Evolutionary conservation across 2,888 invertebrate genomes (phyloP), one percentile per base, ranked within the genome.

Genomic region (Phalangium opilio): DNA sequence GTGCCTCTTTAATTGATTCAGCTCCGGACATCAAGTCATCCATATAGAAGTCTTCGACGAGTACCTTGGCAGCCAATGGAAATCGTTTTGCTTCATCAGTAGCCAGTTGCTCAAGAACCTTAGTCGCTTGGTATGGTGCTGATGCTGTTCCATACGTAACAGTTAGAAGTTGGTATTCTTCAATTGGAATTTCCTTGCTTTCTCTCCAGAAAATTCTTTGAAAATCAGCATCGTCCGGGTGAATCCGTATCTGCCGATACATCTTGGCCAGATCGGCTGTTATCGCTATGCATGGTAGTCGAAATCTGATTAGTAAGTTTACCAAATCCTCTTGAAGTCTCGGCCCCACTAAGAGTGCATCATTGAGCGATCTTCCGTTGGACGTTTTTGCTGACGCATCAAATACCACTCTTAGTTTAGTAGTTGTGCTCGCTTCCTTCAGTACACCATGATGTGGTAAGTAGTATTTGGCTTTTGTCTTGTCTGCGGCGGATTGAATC

Each of bases 181-280:
- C 18, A 7, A 59, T 47, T 19, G 53, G 49, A 14, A 57, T 43
- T 10, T 43, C 27, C 11, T 55, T 51, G 35, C 56, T 18, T 7
- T 52, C 43, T 17, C 61, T 42, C 65, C 64, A 66, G 3, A 67
- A 38, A 3, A 67, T 64, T 8, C 58, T 45, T 42, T 48, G 1
- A 46, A 35, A 17, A 55, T 45, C 3, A 63, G 44, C 2, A 12
- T 49, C 40, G 2, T 14, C 36, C 2, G 14, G 8, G 11, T 17
- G 27, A 12, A 50, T 14, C 10, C 35, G 12, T n/a, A 63, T 57
- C 47, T 64, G 62, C 0, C 63, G 53, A 47, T 61, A 64, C 62
- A 65, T 65, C 53, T 66, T 66, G 17, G 55, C 60, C 8, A 67
- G 60, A 45, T 66, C 66, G 1, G 62, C 62, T 8, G 58, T 58